phyloP scores from a whole-genome alignment of 2,113 vertebrate species.

The Semicossyphus pulcher region DNA sequence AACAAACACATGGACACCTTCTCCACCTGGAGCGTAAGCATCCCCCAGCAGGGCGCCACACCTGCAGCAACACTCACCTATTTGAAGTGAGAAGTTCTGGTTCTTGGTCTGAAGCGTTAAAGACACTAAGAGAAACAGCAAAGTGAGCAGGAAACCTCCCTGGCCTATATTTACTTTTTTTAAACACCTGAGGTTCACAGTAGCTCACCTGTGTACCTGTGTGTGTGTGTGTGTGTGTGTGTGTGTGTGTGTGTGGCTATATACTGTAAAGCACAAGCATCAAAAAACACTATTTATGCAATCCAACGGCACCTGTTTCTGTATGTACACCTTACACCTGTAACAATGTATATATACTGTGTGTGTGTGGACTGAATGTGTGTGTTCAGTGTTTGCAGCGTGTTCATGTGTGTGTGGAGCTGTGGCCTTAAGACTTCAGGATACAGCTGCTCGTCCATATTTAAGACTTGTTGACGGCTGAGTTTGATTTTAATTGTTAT shows the following conservation, averaged over 20 bases:
- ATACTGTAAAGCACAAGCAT: constrained; percentile 42
- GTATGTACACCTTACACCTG: constrained; percentile 27
- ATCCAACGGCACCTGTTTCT: constrained; percentile 15
- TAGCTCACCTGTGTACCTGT: background rate
- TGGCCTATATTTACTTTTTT: background rate
- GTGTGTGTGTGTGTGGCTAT: too few species aligned
- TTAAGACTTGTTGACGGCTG: too few species aligned
- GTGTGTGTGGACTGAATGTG: constrained; percentile 21
- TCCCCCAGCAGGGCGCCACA: constrained; percentile 17
- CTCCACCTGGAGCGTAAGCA: constrained; percentile 24
- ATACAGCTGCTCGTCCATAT: constrained; percentile 19
- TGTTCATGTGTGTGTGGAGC: background rate
- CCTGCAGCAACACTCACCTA: constrained; percentile 47
- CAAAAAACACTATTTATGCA: constrained; percentile 35
- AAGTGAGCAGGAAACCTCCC: too few species aligned
- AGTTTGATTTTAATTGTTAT: too few species aligned
- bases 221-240: too few species aligned
- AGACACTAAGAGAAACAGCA: constrained; percentile 24
- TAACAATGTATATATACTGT: constrained; percentile 28
- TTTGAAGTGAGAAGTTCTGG: constrained; percentile 22
- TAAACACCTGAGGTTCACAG: constrained; percentile 20
- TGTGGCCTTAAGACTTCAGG: constrained; percentile 38
- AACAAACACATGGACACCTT: constrained; percentile 17
- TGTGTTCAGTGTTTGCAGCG: constrained; percentile 21
- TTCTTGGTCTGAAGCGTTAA: constrained; percentile 17